Conservation (phyloP, 2,113 vertebrate genomes). For the Lophochroa leadbeateri region DNA sequence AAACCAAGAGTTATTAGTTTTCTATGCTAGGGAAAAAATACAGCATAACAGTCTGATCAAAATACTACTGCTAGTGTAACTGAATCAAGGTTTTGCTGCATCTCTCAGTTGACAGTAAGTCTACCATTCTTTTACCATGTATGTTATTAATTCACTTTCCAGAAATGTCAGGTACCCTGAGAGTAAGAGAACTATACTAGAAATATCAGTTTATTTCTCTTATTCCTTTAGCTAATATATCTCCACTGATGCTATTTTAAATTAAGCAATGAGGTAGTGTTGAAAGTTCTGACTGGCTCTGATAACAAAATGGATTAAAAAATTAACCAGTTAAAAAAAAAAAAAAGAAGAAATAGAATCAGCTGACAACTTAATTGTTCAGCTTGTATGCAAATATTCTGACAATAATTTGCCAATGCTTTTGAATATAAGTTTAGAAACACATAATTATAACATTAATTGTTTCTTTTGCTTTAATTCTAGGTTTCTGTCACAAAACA, state of each 20-base stretch:
- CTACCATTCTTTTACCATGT: conserved; percentile 27
- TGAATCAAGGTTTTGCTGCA: not conserved
- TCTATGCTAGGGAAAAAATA: not conserved
- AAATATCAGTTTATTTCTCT: conserved; percentile 7
- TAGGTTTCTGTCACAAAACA: conserved; percentile 71
- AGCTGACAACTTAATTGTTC: conserved; percentile 52
- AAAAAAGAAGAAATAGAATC: conserved; percentile 13
- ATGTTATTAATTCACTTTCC: conserved; percentile 41
- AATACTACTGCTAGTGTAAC: not conserved
- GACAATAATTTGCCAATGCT: conserved; percentile 50
- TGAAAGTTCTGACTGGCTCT: conserved; percentile 53
- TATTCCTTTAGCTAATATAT: not conserved
- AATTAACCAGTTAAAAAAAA: conserved; percentile 18
- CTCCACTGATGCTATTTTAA: conserved; percentile 5
- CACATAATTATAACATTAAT: conserved; percentile 63
- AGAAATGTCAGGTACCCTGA: conserved; percentile 27
- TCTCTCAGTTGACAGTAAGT: not conserved
- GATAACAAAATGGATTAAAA: conserved; percentile 40
- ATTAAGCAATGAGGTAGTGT: not conserved
- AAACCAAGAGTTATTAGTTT: not conserved
- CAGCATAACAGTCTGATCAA: not conserved
- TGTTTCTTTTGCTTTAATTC: conserved; percentile 68
- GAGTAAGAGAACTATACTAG: conserved; percentile 6
- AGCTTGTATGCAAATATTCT: conserved; percentile 44
- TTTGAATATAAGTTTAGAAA: conserved; percentile 51